These are phyloP conservation scores for Tenthredo livida DNA, from an alignment of 2,888 invertebrate genomes.

Conservation along the genomic window DNA sequence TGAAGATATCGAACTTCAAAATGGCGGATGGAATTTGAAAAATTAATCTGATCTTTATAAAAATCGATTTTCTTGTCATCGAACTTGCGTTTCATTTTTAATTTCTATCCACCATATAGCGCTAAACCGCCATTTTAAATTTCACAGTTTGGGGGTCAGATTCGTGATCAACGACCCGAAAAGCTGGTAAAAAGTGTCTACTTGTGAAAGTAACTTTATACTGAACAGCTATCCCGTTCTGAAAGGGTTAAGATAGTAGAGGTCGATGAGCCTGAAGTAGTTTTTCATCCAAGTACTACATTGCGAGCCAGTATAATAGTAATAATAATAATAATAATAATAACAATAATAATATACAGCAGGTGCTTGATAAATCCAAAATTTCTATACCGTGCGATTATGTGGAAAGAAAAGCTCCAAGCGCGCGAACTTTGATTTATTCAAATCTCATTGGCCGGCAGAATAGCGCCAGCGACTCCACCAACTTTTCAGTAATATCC, in stretches of 20 bases:
- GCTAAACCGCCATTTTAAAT: neutral
- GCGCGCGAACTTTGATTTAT: no score
- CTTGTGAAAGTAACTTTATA: neutral
- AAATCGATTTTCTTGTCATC: no score
- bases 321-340: neutral
- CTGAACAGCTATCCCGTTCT: neutral
- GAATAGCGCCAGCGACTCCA: no score
- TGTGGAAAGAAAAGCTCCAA: no score
- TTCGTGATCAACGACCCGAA: slow-evolving; percentile 14
- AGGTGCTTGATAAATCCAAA: neutral
- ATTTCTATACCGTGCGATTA: neutral
- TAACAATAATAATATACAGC: neutral
- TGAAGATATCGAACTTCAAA: neutral
- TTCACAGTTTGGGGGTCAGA: neutral
- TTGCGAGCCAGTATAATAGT: neutral
- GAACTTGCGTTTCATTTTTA: neutral
- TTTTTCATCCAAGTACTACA: slow-evolving; percentile 1
- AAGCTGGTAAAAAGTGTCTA: neutral
- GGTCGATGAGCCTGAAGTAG: neutral
- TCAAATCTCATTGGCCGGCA: no score
- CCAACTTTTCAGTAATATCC: no score
- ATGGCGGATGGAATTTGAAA: neutral
- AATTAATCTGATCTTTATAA: no score
- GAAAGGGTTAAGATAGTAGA: neutral
- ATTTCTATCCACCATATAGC: neutral